Evolutionary conservation across 2,888 invertebrate species (phyloP).

Genomic region (Oscheius myriophilus): DNA sequence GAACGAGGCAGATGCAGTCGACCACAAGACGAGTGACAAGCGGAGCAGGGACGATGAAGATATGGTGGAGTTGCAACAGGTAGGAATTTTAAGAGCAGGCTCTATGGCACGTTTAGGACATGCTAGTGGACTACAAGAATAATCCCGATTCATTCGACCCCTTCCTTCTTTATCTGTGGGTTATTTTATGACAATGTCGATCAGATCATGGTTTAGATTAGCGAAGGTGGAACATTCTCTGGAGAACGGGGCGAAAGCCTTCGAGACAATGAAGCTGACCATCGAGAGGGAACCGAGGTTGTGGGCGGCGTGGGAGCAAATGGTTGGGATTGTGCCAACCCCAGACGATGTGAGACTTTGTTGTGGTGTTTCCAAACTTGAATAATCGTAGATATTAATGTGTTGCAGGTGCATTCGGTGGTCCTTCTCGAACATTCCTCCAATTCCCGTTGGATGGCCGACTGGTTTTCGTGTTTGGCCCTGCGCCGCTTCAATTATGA

Average conservation of each 20-base stretch:
- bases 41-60: constrained; percentile 12
- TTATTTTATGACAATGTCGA: background rate
- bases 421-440: background rate
- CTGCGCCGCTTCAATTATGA: constrained; percentile 43
- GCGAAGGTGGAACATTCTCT: constrained; percentile 36
- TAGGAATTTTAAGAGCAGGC: too few species aligned
- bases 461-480: constrained; percentile 46
- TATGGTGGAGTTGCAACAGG: constrained; percentile 20
- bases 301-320: constrained; percentile 94
- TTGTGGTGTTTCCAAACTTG: background rate
- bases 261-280: constrained; percentile 32
- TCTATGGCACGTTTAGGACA: too few species aligned
- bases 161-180: constrained; percentile 27
- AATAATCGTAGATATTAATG: background rate
- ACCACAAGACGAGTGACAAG: constrained; percentile 37
- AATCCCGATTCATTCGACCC: constrained; percentile 17
- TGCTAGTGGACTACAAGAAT: constrained; percentile 36
- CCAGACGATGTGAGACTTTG: constrained; percentile 34
- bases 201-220: constrained; percentile 4
- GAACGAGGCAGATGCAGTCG: constrained; percentile 52
- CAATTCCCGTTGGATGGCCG: constrained; percentile 39
- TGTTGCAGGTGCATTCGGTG: background rate
- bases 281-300: constrained; percentile 75
- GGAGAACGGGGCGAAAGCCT: constrained; percentile 36
- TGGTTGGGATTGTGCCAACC: constrained; percentile 81